Evolutionary conservation across 2,113 vertebrate species (phyloP).

Genomic region (Hippolais icterina): DNA sequence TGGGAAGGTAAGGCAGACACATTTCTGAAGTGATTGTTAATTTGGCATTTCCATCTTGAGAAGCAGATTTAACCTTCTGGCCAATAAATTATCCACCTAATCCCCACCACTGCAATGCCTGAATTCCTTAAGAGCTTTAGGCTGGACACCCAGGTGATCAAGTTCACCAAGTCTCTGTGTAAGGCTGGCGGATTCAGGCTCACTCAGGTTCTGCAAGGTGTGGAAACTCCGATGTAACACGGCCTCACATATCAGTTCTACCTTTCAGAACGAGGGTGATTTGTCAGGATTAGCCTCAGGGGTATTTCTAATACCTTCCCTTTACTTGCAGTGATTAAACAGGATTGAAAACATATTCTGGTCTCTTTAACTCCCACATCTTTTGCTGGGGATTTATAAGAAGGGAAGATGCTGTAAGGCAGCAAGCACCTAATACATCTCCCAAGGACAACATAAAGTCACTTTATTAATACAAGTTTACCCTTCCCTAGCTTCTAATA

Average conservation of each 20-base stretch:
- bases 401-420: conserved; percentile 4
- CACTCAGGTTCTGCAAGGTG: rapidly evolving
- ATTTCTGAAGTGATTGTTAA: background rate
- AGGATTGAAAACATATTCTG: conserved; percentile 1
- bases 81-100: background rate
- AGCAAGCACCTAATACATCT: background rate
- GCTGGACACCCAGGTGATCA: background rate
- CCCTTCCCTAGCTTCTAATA: background rate
- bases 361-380: background rate
- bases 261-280: background rate
- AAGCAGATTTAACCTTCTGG: conserved; percentile 13
- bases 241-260: background rate
- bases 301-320: conserved; percentile 3
- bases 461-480: background rate
- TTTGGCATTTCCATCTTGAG: background rate
- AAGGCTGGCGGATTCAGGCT: background rate
- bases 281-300: conserved; percentile 36
- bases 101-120: background rate
- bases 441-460: conserved; percentile 56
- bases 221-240: background rate
- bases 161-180: background rate
- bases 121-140: background rate
- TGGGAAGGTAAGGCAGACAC: background rate
- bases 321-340: conserved; percentile 25
- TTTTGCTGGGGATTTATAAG: conserved; percentile 7